These are phyloP conservation scores for Lepidocyrtoides sp. DNA, from an alignment of 2,888 invertebrate species.

Conservation along the genomic window DNA sequence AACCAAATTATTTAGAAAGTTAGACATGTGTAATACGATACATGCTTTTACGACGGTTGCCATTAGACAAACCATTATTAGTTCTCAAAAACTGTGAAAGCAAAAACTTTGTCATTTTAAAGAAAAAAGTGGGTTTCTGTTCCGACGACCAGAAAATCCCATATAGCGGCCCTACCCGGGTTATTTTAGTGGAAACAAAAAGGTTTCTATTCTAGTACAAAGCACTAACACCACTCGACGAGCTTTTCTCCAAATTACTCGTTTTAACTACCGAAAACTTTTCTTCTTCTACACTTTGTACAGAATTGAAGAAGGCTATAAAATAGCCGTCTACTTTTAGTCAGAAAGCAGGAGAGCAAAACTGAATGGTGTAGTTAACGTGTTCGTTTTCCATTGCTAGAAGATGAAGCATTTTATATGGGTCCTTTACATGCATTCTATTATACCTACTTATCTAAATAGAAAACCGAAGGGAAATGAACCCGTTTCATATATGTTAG, in stretches of 20 bases:
- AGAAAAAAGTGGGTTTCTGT: conserved; percentile 26
- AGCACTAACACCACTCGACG: conserved; percentile 16
- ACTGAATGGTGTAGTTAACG: conserved; percentile 20
- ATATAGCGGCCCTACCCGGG: not conserved
- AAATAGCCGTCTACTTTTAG: not conserved
- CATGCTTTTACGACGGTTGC: not conserved
- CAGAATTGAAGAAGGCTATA: conserved; percentile 5
- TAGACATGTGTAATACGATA: not conserved
- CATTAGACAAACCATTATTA: not conserved
- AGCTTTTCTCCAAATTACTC: conserved; percentile 56
- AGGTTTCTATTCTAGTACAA: conserved; percentile 35
- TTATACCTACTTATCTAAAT: not conserved
- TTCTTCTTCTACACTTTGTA: conserved; percentile 8
- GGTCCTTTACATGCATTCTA: not conserved
- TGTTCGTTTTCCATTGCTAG: not conserved
- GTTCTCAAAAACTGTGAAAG: not conserved
- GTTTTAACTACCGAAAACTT: conserved; percentile 52
- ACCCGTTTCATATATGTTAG: conserved; percentile 21
- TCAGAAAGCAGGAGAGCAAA: not conserved
- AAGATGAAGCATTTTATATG: conserved; percentile 11
- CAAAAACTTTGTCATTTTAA: conserved; percentile 7
- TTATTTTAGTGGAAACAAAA: conserved; percentile 58
- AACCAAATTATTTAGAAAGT: conserved; percentile 25
- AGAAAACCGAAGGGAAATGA: conserved; percentile 64
- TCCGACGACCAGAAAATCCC: conserved; percentile 20